phyloP scores from a whole-genome alignment of 2,888 invertebrate genomes.

The Nowickia ferox region DNA sequence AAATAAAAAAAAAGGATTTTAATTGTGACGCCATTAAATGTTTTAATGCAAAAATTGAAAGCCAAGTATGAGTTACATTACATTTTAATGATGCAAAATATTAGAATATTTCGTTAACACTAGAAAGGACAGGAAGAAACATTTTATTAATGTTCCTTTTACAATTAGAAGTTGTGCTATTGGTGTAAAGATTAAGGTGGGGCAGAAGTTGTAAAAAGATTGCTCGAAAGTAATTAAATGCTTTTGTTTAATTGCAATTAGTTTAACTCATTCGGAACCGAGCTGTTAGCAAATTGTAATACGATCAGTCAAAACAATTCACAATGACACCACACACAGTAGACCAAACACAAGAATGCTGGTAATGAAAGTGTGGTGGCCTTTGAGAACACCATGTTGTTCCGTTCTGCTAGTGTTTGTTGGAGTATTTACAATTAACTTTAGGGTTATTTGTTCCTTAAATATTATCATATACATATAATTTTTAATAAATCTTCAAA shows the following conservation, averaged over 20 bases:
- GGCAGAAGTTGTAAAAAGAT: neutral
- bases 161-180: constrained; percentile 24
- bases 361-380: too few relatives aligned
- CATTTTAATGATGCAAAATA: constrained; percentile 62
- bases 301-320: too few relatives aligned
- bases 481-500: too few relatives aligned
- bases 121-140: constrained; percentile 51
- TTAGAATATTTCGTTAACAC: constrained; percentile 47
- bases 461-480: too few relatives aligned
- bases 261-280: neutral
- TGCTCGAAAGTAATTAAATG: constrained; percentile 38
- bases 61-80: constrained; percentile 32
- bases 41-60: constrained; percentile 48
- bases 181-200: neutral
- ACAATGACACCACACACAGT: too few relatives aligned
- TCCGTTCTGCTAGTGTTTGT: too few relatives aligned
- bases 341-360: too few relatives aligned
- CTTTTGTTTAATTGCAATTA: neutral
- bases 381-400: too few relatives aligned
- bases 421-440: too few relatives aligned
- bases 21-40: constrained; percentile 75
- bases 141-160: constrained; percentile 66
- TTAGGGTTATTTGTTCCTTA: too few relatives aligned
- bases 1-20: constrained; percentile 75
- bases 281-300: neutral